Evolutionary conservation across 2,888 invertebrate genomes (phyloP).

Genomic region (Cyrtodaria siliqua): DNA sequence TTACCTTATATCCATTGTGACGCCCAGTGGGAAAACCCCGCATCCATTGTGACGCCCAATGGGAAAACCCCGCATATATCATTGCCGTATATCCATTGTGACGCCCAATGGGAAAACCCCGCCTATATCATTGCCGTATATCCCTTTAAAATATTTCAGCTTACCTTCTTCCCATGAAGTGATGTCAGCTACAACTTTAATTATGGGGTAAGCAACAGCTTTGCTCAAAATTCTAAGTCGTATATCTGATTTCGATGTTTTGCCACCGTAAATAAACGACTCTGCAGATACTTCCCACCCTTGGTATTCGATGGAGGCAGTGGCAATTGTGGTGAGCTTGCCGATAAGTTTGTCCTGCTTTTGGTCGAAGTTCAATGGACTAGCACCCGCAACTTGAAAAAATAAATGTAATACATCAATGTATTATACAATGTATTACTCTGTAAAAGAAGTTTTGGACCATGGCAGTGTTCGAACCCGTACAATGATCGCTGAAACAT

Average conservation of each 20-base stretch:
- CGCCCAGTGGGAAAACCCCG: too few species aligned
- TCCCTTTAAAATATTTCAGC: background rate
- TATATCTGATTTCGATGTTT: background rate
- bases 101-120: too few species aligned
- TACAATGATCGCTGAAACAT: background rate
- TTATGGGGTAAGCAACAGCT: constrained; percentile 12
- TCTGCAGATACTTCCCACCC: constrained; percentile 22
- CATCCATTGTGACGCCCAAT: too few species aligned
- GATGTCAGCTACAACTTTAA: constrained; percentile 29
- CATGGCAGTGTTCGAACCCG: too few species aligned
- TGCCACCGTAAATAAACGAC: background rate
- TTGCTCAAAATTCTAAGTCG: constrained; percentile 11
- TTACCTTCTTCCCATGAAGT: constrained; percentile 37
- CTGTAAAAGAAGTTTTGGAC: too few species aligned
- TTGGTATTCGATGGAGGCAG: constrained; percentile 14
- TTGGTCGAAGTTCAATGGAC: background rate
- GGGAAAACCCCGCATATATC: too few species aligned
- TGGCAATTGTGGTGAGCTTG: constrained; percentile 9
- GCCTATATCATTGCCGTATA: too few species aligned
- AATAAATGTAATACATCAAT: too few species aligned
- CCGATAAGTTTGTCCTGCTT: constrained; percentile 11
- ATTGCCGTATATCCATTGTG: too few species aligned
- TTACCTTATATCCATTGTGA: too few species aligned
- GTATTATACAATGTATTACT: too few species aligned
- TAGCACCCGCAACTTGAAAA: too few species aligned